Evolutionary conservation across 2,113 vertebrate species (phyloP), one percentile per base, ranked within the genome.

Genomic region (Pseudopipra pipra): DNA sequence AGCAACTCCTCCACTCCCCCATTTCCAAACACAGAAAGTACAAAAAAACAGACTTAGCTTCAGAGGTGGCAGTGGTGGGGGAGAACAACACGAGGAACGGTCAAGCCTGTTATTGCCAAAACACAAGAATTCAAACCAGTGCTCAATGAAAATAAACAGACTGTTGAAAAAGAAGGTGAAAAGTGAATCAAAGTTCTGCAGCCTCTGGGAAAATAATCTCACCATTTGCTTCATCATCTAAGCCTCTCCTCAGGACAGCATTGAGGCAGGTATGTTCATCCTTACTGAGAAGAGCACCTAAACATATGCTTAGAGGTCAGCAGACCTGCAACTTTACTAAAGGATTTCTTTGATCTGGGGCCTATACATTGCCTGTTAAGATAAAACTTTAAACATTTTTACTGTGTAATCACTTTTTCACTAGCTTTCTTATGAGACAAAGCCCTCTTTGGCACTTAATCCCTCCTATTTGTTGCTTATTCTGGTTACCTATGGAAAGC

Each of bases 21-120:
- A 93, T 49, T 96, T 94, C 30, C 93, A 94, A 95, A 97, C 67
- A 92, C 83, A 56, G 93, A 97, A 97, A 97, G 70, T 93, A 96
- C 88, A 95, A 97, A 97, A 97, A 95, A 90, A 74, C 58, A 96
- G 85, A 85, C 37, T 82, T 73, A 20, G 56, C 91, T 96, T 95
- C 95, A 91, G 71, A 97, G 89, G 85, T 86, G 91, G 82, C 91
- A 95, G 74, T 80, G 71, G 78, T 54, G 66, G 65, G 89, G 86
- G 90, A 91, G 96, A 97, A 78, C 62, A 95, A 92, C 81, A 65
- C 10, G 30, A 96, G 78, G 85, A 96, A 54, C 51, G 6, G 92
- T 96, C 68, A 84, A 92, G 85, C 21, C 61, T 92, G 76, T 97
- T 97, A 90, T 93, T 98, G 87, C 95, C 91, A 97, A 92, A 93